Base-by-base conservation (phyloP, 23 tunicate species). In the Trididemnum clinides region DNA sequence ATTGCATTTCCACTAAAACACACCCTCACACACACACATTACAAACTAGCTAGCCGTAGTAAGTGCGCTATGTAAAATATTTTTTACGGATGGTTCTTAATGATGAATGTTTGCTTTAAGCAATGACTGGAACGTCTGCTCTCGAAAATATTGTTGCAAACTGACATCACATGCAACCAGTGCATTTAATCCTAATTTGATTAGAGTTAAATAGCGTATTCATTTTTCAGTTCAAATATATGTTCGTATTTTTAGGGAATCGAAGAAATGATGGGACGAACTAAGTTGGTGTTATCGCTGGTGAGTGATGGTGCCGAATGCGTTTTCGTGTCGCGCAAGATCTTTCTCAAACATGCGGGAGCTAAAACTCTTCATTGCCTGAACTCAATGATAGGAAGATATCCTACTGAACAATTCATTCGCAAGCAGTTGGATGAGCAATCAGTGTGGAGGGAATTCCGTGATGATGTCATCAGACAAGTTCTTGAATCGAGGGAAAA, bases 221-320 rank as follows among this genome's bases (percentile, higher is more conserved):
- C n/a, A n/a, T n/a, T n/a, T n/a, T n/a, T n/a, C n/a, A n/a, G n/a
- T n/a, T n/a, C n/a, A n/a, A n/a, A n/a, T n/a, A n/a, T n/a, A n/a
- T n/a, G n/a, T n/a, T n/a, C n/a, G 20, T 59, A 19, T 66, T 66
- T 7, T 0, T 49, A 89, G 94, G 94, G 94, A 26, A 33, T 89
- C 12, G 94, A 89, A 66, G 94, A 89, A 51, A 34, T 89, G 88
- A 89, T 89, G 94, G 39, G 77, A 29, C 34, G 94, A 69, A 89
- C 94, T 10, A 51, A 84, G 26, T 81, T 89, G 1, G 75, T 50
- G 32, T 72, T 89, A 3, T 70, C 94, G 4, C 66, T 89, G 73
- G 54, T 89, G 32, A 83, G 88, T 64, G 83, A 89, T 1, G 94
- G 94, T 1, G 86, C 94, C 23, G 94, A 89, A 34, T 77, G 86